Base-by-base conservation (phyloP, 2,797 vertebrate species). In the Acestrorhynchus altus region DNA sequence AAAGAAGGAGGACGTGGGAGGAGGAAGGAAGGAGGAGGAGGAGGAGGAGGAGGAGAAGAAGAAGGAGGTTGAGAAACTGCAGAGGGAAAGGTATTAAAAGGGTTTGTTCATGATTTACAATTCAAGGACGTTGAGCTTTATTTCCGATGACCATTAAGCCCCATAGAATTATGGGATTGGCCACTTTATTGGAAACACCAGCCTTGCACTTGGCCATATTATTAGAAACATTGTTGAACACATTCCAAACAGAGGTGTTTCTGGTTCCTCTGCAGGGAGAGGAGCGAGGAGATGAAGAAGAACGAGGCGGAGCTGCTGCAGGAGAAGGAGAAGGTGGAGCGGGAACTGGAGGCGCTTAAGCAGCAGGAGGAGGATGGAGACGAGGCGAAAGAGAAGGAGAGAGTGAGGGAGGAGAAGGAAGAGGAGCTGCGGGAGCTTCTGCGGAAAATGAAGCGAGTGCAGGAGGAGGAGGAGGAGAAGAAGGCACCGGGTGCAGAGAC, bases 361-460 rank as follows among this genome's bases (percentile, higher is more conserved):
- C 61, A 72, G 24, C 71, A 83, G 52, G 54, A 77, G 63, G 65
- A 51, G 49, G 72, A 76, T 22, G 72, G 72, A n/a, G 80, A 71
- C 57, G 61, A 28, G 57, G 59, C 35, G n/a, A 47, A 26, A 1
- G 79, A 28, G 84, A 90, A 85, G 87, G 84, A 89, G 82, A 92
- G 88, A 74, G 88, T 90, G 71, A 81, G 65, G 59, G 64, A 85
- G 44, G 87, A 87, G 78, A 79, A 51, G 0, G 42, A 70, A 0
- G 52, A 18, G 15, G 40, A 4, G 15, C 0, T 0, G 16, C 9
- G 0, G 18, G 77, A 20, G 75, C 90, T 92, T 15, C 13, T 92
- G 12, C 87, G 77, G 82, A 89, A 92, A 82, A 91, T 92, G 86
- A 89, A 93, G 60, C 81, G 80, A n/a, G 88, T 86, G 82, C 81